Evolutionary conservation across 2,113 vertebrate genomes (phyloP).

Genomic region (Eulemur rufifrons): DNA sequence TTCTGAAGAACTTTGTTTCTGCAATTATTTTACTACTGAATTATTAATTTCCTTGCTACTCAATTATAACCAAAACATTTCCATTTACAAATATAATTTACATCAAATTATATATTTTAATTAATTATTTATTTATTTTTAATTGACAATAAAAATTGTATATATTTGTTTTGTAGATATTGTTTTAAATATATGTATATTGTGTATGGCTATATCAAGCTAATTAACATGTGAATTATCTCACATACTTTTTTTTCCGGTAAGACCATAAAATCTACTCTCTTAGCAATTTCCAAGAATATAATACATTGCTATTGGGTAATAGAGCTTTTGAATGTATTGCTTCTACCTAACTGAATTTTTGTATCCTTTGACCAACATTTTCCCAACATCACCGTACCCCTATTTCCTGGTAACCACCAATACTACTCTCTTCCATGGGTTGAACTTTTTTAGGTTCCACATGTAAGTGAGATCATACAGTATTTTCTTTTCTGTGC

Average conservation of each 20-base stretch:
- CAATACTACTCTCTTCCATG: neutral
- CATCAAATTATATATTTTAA: neutral
- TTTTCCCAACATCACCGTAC: neutral
- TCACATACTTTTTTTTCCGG: neutral
- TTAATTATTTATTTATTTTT: neutral
- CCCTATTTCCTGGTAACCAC: neutral
- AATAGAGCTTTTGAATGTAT: neutral
- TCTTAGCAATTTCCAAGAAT: neutral
- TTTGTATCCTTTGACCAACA: neutral
- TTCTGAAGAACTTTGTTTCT: neutral
- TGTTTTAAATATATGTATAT: neutral
- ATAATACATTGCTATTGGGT: neutral
- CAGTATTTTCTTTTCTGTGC: neutral
- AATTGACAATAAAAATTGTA: neutral
- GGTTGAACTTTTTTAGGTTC: neutral
- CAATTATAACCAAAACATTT: neutral
- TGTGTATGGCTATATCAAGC: neutral
- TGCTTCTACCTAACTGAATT: neutral
- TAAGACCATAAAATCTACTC: neutral
- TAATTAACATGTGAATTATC: neutral
- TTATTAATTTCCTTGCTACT: neutral
- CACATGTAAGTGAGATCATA: too few species aligned
- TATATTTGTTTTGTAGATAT: neutral
- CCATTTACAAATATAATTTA: conserved; percentile 1
- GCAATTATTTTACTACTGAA: neutral